A percentile compares a stretch with the other conserved stretches of the same genome.
phyloP scores from a whole-genome alignment of 2,888 invertebrate genomes.

The Archaeoteleia sp. region DNA sequence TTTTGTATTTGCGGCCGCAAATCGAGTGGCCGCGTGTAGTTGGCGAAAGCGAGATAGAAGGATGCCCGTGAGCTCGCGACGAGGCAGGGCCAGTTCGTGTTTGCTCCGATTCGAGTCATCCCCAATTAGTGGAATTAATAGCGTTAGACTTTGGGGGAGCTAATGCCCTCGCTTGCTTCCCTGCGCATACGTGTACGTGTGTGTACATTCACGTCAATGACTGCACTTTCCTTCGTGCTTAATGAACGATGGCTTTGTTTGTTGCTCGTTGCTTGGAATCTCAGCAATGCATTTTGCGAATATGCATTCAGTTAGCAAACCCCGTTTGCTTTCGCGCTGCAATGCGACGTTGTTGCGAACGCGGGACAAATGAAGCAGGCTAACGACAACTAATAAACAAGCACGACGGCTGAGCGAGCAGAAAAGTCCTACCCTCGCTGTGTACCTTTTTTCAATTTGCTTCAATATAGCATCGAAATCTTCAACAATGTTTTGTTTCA shows the following conservation, averaged over 20 bases:
- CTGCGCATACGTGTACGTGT: slow-evolving; percentile 57
- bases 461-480: too few relatives aligned
- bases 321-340: slow-evolving; percentile 13
- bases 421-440: slow-evolving; percentile 22
- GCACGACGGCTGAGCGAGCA: slow-evolving; percentile 28
- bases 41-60: slow-evolving; percentile 29
- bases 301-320: slow-evolving; percentile 43
- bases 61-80: slow-evolving; percentile 29
- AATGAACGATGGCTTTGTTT: slow-evolving; percentile 64
- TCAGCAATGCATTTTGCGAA: slow-evolving; percentile 35
- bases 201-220: slow-evolving; percentile 64
- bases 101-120: slow-evolving; percentile 70
- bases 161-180: slow-evolving; percentile 62
- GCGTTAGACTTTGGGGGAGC: slow-evolving; percentile 68
- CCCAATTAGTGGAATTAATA: slow-evolving; percentile 74
- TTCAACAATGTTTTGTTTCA: too few relatives aligned
- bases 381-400: slow-evolving; percentile 34
- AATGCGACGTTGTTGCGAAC: slow-evolving; percentile 15
- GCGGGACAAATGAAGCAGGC: slow-evolving; percentile 43
- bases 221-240: slow-evolving; percentile 69
- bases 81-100: slow-evolving; percentile 60
- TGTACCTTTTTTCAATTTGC: too few relatives aligned
- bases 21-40: too few relatives aligned
- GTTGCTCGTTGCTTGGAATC: slow-evolving; percentile 40
- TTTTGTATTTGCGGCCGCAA: too few relatives aligned